Base-by-base conservation (phyloP, 2,888 invertebrate species). In the Bedellia somnulentella region DNA sequence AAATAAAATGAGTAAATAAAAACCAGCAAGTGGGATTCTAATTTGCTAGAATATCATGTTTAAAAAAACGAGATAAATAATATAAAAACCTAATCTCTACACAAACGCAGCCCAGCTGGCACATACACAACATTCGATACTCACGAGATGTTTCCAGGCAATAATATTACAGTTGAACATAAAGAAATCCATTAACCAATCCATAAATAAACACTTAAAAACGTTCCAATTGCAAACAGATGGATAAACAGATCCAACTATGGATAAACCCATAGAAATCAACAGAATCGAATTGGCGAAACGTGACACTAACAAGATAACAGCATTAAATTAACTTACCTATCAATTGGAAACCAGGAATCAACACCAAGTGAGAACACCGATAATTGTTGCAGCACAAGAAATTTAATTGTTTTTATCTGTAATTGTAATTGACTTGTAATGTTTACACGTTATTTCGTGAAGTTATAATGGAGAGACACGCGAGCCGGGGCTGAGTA, bases 261-360 rank as follows among this genome's bases (percentile, higher is more conserved):
- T 35, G 35, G 37, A 31, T 26, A 25, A 29, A 32, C 18, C 51
- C 50, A 58, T 53, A 56, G n/a, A 59, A 29, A 15, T 17, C 46
- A 56, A 57, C 49, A 47, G 42, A 47, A 52, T 52, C 56, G 55
- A 57, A 63, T 62, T 52, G 61, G 56, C 54, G 47, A 56, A 63
- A 62, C 66, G 66, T 62, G 64, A 64, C 59, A 45, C 50, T 44
- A 48, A 46, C 42, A 35, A 55, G 54, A 58, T 54, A 52, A 59
- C 52, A 44, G 14, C 48, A 41, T 35, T 42, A 43, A 41, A 44
- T 40, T 44, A 57, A 12, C 6, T 6, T 8, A 17, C 12, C 17
- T 15, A n/a, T 27, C 11, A 17, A 2, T 12, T 18, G 12, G 5
- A 11, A 18, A 11, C 17, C 17, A 17, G 5, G 11, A 11, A 17